These are phyloP conservation scores for Pterocles orientalis DNA, from an alignment of 2,113 vertebrate genomes.

Conservation along the genomic window DNA sequence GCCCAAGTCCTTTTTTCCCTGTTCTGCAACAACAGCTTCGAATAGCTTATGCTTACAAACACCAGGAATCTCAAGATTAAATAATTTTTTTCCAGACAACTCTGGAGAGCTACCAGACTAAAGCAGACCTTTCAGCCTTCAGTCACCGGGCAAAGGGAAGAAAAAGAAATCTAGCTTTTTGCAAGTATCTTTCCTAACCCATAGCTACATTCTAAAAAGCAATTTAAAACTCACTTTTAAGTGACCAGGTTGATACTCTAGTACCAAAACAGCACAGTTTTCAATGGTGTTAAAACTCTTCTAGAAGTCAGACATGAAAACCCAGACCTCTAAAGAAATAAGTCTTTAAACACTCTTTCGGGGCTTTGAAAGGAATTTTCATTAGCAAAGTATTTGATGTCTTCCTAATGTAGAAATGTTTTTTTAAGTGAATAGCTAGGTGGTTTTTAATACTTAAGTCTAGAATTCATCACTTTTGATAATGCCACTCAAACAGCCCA, in stretches of 20 bases:
- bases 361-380: background rate
- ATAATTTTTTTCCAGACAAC: background rate
- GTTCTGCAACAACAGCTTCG: background rate
- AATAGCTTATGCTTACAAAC: background rate
- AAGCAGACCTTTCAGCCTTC: background rate
- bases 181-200: background rate
- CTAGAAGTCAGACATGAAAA: background rate
- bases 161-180: background rate
- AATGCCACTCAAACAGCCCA: background rate
- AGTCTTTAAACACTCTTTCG: background rate
- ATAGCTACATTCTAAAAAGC: background rate
- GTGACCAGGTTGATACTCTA: background rate
- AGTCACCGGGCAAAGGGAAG: background rate
- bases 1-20: background rate
- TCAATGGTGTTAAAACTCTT: background rate
- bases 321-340: background rate
- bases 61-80: background rate
- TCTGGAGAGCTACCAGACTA: background rate
- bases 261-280: background rate
- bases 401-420: background rate
- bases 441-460: background rate
- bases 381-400: background rate
- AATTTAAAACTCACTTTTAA: constrained; percentile 11
- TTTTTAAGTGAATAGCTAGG: background rate
- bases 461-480: background rate